A percentile compares a stretch with the other conserved stretches of the same genome.
Conservation (phyloP, 2,888 invertebrate species). For the Melinopterus prodromus region DNA sequence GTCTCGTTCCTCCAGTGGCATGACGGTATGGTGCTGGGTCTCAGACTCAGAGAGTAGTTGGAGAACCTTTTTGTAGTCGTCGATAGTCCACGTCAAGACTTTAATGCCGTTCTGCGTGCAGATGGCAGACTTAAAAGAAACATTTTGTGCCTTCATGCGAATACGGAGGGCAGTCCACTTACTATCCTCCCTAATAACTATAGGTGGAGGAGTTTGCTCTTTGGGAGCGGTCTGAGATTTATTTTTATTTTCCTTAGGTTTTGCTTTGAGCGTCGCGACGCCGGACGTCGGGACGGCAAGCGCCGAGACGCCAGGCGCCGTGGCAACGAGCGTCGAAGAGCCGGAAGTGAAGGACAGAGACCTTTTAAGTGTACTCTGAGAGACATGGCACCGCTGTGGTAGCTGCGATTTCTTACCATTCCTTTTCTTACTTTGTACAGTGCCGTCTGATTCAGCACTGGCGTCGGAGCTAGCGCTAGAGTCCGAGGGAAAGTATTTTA, state of each 20-base stretch:
- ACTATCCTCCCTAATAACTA: not conserved
- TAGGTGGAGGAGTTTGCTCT: not conserved
- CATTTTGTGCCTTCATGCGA: not conserved
- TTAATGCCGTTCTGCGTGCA: not conserved
- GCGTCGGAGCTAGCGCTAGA: too few relatives aligned
- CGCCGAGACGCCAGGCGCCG: too few relatives aligned
- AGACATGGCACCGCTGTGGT: too few relatives aligned
- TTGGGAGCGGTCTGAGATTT: not conserved
- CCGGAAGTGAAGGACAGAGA: too few relatives aligned
- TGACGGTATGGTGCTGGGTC: not conserved
- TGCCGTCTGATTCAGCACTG: too few relatives aligned
- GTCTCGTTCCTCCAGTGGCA: not conserved
- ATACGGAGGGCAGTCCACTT: not conserved
- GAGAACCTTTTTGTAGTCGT: not conserved
- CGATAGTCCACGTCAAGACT: not conserved
- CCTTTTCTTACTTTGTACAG: too few relatives aligned
- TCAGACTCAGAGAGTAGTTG: not conserved
- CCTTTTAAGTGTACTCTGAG: too few relatives aligned
- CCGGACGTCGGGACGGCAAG: too few relatives aligned
- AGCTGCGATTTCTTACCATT: too few relatives aligned
- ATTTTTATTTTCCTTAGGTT: too few relatives aligned
- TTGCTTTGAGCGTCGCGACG: not conserved
- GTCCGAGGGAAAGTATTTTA: too few relatives aligned
- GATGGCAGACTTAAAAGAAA: not conserved
- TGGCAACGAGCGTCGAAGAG: too few relatives aligned